Percentiles rank a stretch among this genome's conserved stretches.
Conservation (phyloP, 2,113 vertebrate genomes). For the Lycaon pictus region DNA sequence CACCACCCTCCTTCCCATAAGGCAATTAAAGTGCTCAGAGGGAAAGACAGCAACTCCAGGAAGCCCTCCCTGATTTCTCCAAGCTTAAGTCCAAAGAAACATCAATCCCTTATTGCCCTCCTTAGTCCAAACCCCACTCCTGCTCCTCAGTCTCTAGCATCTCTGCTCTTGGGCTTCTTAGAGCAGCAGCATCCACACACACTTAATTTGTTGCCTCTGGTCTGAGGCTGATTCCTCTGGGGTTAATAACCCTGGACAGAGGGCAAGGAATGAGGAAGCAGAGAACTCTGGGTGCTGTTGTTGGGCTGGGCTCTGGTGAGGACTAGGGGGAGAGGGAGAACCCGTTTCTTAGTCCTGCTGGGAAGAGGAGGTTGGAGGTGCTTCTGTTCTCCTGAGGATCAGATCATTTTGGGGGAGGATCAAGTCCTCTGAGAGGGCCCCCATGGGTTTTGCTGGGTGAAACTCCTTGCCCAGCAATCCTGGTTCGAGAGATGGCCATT, state of each 20-base stretch:
- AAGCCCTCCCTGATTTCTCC: background rate
- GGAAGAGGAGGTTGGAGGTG: background rate
- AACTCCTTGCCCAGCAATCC: background rate
- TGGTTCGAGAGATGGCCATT: background rate
- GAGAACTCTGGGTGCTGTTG: background rate
- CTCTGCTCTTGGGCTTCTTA: background rate
- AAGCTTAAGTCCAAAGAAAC: background rate
- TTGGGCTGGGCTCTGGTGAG: background rate
- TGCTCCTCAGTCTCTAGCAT: rapidly evolving
- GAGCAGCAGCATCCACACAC: rapidly evolving
- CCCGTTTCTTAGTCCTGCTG: background rate
- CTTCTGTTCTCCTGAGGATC: background rate
- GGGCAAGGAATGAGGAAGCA: background rate
- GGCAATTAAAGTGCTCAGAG: background rate
- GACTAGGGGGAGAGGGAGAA: background rate
- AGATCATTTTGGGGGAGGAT: background rate
- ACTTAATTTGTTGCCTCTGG: background rate
- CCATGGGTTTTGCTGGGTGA: background rate
- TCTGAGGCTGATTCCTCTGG: background rate
- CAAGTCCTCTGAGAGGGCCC: background rate
- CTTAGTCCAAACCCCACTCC: background rate
- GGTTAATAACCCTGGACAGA: background rate
- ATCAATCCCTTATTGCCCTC: background rate
- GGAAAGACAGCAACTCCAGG: background rate
- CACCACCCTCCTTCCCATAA: background rate